These are phyloP conservation scores for Alouatta palliata DNA, from an alignment of 2,113 vertebrate species.

Conservation along the genomic window DNA sequence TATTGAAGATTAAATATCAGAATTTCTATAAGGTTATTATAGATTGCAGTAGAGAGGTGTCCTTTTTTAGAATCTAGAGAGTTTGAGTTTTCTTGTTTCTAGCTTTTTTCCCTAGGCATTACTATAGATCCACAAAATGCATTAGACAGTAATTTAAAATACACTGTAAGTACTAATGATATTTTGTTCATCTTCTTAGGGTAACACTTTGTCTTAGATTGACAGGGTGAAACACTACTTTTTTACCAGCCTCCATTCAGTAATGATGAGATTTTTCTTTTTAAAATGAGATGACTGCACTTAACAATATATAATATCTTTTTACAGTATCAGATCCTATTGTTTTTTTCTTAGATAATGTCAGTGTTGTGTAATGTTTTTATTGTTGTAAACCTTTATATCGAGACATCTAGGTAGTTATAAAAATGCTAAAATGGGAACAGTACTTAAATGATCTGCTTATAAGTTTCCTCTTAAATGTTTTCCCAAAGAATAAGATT, in stretches of 20 bases:
- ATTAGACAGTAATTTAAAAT: slow-evolving; percentile 32
- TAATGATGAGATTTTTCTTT: slow-evolving; percentile 67
- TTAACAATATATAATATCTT: slow-evolving; percentile 65
- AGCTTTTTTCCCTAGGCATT: background rate
- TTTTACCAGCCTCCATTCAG: slow-evolving; percentile 43
- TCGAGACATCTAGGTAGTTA: background rate
- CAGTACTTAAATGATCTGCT: slow-evolving; percentile 38
- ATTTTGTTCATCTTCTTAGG: slow-evolving; percentile 24
- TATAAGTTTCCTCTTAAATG: slow-evolving; percentile 37
- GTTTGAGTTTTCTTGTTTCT: slow-evolving; percentile 14
- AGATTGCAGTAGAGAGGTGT: background rate
- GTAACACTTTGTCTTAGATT: slow-evolving; percentile 54
- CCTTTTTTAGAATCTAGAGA: background rate
- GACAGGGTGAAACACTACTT: slow-evolving; percentile 53
- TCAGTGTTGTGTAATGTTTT: slow-evolving; percentile 30
- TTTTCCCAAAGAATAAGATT: slow-evolving; percentile 65
- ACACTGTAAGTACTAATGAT: background rate
- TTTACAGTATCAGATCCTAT: slow-evolving; percentile 66
- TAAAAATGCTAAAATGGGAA: slow-evolving; percentile 49
- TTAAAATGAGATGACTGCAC: slow-evolving; percentile 70
- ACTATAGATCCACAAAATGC: slow-evolving; percentile 13
- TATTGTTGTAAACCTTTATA: slow-evolving; percentile 8
- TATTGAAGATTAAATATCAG: slow-evolving; percentile 77
- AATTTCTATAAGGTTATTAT: slow-evolving; percentile 70
- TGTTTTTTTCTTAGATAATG: slow-evolving; percentile 66